Base-by-base conservation (phyloP, 2,113 vertebrate genomes). In the Sminthopsis crassicaudata region DNA sequence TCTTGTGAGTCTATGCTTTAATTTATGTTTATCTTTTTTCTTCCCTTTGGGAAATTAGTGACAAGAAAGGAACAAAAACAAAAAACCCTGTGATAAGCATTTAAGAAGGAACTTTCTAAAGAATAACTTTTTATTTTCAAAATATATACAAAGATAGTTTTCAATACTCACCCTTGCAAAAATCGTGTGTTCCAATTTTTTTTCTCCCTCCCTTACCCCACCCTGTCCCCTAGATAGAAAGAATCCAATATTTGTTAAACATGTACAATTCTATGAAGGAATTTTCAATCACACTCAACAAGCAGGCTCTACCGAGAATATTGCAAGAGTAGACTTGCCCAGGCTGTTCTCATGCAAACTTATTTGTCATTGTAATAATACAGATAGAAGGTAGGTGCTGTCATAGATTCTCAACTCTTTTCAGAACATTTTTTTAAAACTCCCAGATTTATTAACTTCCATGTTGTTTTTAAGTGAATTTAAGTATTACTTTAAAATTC, bases 21-120 rank as follows among this genome's bases (percentile, higher is more conserved):
- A 42, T 96, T 90, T 60, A 46, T 92, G 93, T 42, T 42, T 50
- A 2, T 89, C 27, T 89, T 2, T 1, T 90, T 5, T 3, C 14
- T 96, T 94, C 1, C 52, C 0, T 91, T 22, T 90, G 10, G 92
- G 95, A 19, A 94, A 27, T 12, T 90, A 26, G n/a, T 95, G 67
- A 84, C 67, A 84, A 36, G 67, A 84, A 84, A 42, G 67, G n/a
- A 84, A n/a, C 67, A 84, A 84, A n/a, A 84, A 7, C 36, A 84
- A 84, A 84, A 84, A 84, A 42, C 67, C 16, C 67, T 42, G n/a
- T 84, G 36, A 36, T 84, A 84, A 84, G 67, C 19, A n/a, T 36
- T 42, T 67, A 67, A 67, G 60, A 67, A 67, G 60, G 30, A 67
- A 67, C 60, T 51, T 51, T 51, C 10, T 51, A 10, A 51, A 51